Evolutionary conservation across 2,888 invertebrate genomes (phyloP), one percentile per base, ranked within the genome.

Genomic region (Scelioninae gen. 1): DNA sequence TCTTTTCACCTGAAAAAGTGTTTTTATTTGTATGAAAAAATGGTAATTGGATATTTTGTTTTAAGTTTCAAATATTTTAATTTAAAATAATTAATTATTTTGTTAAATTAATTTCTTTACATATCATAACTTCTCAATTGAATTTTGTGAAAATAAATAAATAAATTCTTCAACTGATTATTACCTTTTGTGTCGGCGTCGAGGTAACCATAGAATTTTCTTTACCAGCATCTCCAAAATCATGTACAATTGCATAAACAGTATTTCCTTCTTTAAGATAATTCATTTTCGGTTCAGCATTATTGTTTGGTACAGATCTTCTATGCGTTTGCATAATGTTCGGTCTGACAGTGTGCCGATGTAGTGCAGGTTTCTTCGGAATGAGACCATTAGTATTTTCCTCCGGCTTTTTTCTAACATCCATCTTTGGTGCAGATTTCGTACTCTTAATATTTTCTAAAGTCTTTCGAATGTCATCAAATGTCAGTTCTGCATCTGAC

Each of bases 401-500:
- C 0, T 82, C 82, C 0, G 58, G 15, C 29, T 75, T 71, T 10
- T 69, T 74, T n/a, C 63, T 72, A 6, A 49, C 16, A 0, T 72
- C 69, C 1, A 15, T 69, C 58, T 63, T 71, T 62, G 62, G 55
- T 23, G 62, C 10, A 8, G 71, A 63, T 43, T 74, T 81, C 13
- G 62, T 10, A 47, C 13, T 10, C 45, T 82, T 80, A 5, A 65
- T 63, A 53, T 72, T 80, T 47, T 74, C 72, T 75, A 92, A 81
- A 0, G 90, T 89, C 5, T 87, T 81, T 53, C 89, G 88, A 56
- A 92, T 88, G 9, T 92, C 92, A 29, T 91, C 92, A 38, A 91
- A 91, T 0, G 92, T 92, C 53, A 92, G 78, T 76, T 92, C 92
- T 0, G 89, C 87, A 51, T 92, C 92, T 0, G 92, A 89, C 38